phyloP scores from a whole-genome alignment of 2,113 vertebrate species.

The Salvelinus alpinus region DNA sequence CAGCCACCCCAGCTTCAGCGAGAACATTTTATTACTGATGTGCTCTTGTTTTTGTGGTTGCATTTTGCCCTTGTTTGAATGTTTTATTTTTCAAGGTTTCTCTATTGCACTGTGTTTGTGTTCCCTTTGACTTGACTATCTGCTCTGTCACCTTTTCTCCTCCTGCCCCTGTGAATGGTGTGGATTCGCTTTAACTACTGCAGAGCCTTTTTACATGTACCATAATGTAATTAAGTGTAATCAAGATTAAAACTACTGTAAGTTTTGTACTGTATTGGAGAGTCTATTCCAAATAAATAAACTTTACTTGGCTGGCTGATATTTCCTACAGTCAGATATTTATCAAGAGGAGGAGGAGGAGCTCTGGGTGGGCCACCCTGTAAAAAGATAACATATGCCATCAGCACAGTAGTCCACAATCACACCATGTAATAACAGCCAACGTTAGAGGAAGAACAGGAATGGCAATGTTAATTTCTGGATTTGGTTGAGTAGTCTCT shows the following conservation, averaged over 20 bases:
- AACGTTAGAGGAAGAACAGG: no score
- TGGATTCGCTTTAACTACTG: constrained; percentile 80
- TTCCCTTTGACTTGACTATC: constrained; percentile 26
- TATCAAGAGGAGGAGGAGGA: constrained; percentile 18
- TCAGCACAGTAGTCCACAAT: no score
- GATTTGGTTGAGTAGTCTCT: no score
- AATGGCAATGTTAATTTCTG: no score
- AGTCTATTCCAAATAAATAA: constrained; percentile 87
- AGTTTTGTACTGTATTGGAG: constrained; percentile 90
- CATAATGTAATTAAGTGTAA: constrained; percentile 85
- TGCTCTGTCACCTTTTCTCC: constrained; percentile 28
- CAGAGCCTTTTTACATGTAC: constrained; percentile 85
- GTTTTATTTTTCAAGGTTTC: constrained; percentile 31
- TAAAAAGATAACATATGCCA: constrained; percentile 17
- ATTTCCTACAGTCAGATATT: constrained; percentile 58
- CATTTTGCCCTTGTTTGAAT: constrained; percentile 24
- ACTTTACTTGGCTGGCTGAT: constrained; percentile 72
- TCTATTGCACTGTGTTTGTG: constrained; percentile 36
- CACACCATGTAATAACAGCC: no score
- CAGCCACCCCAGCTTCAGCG: constrained; percentile 26
- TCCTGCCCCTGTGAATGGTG: constrained; percentile 63
- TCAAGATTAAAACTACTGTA: constrained; percentile 84
- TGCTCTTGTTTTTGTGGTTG: constrained; percentile 34
- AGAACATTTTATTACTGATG: constrained; percentile 27
- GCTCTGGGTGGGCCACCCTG: constrained; percentile 84